A percentile compares a stretch with the other conserved stretches of the same genome.
These are phyloP conservation scores for Anser cygnoides DNA, from an alignment of 2,113 vertebrate species.

Conservation along the genomic window DNA sequence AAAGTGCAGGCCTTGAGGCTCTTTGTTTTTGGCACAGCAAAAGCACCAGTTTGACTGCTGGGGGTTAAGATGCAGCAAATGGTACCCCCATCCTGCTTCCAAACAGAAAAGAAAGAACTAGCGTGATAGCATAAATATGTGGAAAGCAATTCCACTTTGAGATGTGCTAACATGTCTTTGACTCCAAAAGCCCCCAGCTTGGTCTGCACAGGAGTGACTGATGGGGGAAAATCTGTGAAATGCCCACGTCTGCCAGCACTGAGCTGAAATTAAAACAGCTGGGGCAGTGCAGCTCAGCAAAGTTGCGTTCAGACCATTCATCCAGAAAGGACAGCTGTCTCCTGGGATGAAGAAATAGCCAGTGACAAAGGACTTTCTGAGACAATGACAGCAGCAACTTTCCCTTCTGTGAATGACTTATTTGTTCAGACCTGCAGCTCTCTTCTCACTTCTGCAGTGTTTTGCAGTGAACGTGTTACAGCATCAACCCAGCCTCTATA, in stretches of 20 bases:
- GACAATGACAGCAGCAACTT: not conserved
- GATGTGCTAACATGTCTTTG: fast-evolving
- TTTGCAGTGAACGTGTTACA: not conserved
- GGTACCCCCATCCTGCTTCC: not conserved
- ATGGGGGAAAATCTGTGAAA: not conserved
- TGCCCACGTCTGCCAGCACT: not conserved
- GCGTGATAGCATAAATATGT: not conserved
- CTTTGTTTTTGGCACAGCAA: not conserved
- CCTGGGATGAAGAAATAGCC: not conserved
- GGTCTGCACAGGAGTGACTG: not conserved
- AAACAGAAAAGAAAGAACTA: not conserved
- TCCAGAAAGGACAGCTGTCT: not conserved
- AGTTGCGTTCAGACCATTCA: not conserved
- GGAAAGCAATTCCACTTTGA: not conserved
- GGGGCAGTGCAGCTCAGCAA: not conserved
- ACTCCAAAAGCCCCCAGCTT: not conserved
- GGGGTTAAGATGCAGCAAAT: not conserved
- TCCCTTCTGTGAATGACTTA: not conserved
- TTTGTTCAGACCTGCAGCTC: not conserved
- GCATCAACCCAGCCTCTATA: not conserved
- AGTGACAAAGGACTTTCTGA: not conserved
- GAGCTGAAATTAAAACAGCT: fast-evolving
- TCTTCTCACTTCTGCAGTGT: not conserved
- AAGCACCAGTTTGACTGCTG: not conserved
- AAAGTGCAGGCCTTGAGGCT: not conserved